These are phyloP conservation scores for Galerucella calmariensis DNA, from an alignment of 2,888 invertebrate species.

Conservation along the genomic window DNA sequence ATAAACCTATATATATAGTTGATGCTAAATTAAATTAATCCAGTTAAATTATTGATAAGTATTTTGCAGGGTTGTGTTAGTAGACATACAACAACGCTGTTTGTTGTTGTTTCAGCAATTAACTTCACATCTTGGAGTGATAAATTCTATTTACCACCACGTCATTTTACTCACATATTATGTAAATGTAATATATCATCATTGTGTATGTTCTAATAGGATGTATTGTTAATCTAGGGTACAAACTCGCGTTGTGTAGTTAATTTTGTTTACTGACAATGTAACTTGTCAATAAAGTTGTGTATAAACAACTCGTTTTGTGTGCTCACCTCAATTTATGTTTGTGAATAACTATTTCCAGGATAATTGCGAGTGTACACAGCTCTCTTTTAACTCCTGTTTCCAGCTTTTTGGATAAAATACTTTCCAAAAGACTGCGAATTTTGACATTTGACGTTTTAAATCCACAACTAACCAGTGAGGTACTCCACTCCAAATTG, in stretches of 20 bases:
- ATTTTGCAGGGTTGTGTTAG: not conserved
- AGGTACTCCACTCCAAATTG: too few relatives aligned
- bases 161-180: slow-evolving; percentile 54
- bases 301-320: slow-evolving; percentile 35
- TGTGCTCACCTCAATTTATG: slow-evolving; percentile 38
- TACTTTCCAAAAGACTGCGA: too few relatives aligned
- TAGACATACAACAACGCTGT: not conserved
- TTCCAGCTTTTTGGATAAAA: too few relatives aligned
- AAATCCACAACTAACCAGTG: too few relatives aligned
- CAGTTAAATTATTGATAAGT: too few relatives aligned
- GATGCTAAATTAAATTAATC: too few relatives aligned
- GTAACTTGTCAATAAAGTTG: slow-evolving; percentile 49
- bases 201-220: slow-evolving; percentile 52
- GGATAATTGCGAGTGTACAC: not conserved
- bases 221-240: slow-evolving; percentile 43
- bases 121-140: slow-evolving; percentile 54
- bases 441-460: too few relatives aligned
- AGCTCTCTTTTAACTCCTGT: too few relatives aligned
- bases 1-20: too few relatives aligned
- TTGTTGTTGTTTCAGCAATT: slow-evolving; percentile 1
- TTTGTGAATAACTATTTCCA: slow-evolving; percentile 40
- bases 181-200: slow-evolving; percentile 58
- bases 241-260: slow-evolving; percentile 46
- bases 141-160: slow-evolving; percentile 57
- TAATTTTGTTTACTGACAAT: slow-evolving; percentile 50